phyloP scores from a whole-genome alignment of 2,797 vertebrate genomes.

The Chaetodon trifasciatus region DNA sequence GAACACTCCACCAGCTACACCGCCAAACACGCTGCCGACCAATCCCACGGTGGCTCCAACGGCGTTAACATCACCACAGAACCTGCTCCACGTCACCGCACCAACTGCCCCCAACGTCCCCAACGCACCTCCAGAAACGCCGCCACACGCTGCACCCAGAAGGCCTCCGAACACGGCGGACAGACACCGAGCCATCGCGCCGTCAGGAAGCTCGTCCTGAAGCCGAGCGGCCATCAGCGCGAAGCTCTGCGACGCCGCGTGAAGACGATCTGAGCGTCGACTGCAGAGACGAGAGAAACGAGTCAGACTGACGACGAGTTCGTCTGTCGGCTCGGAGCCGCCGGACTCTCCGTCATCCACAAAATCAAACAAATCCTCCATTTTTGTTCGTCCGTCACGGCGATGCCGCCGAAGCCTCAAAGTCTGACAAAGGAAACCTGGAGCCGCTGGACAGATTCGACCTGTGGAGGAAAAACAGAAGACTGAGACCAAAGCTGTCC shows the following conservation, averaged over 20 bases:
- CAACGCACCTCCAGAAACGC: background rate
- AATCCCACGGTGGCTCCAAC: background rate
- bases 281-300: constrained; percentile 12
- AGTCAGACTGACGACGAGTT: background rate
- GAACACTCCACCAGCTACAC: constrained; percentile 7
- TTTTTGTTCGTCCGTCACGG: background rate
- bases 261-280: background rate
- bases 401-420: background rate
- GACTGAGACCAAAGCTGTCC: too few species aligned
- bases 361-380: constrained; percentile 2
- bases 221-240: fast-evolving
- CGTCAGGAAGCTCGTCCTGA: fast-evolving
- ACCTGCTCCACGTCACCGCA: background rate
- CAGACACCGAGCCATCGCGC: fast-evolving
- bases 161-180: background rate
- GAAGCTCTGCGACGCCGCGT: background rate
- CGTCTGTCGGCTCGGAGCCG: background rate
- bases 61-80: background rate
- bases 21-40: background rate
- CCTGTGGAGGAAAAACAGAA: too few species aligned
- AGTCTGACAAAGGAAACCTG: background rate
- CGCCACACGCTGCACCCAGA: constrained; percentile 12
- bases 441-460: too few species aligned
- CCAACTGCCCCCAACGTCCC: background rate
- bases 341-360: background rate